phyloP scores from a whole-genome alignment of 2,113 vertebrate species.

The Aegypius monachus region DNA sequence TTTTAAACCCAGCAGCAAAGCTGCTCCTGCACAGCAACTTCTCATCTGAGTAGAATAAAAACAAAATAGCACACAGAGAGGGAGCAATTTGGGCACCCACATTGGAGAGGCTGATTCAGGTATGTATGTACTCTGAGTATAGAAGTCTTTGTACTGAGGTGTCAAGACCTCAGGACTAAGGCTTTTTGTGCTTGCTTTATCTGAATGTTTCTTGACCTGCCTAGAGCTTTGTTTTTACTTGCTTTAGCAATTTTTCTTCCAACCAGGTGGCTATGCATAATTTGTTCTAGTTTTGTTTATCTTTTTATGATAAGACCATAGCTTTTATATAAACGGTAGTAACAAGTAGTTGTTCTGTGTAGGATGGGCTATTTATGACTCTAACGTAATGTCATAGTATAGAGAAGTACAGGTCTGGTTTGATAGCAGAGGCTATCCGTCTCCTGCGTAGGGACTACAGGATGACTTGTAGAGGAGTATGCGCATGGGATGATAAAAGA shows the following conservation, averaged over 20 bases:
- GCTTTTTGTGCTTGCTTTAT: neutral
- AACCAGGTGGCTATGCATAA: neutral
- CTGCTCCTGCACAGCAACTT: neutral
- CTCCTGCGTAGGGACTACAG: neutral
- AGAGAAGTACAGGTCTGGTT: neutral
- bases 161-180: neutral
- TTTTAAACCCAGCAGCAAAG: neutral
- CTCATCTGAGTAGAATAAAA: neutral
- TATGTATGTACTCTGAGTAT: neutral
- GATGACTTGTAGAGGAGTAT: neutral
- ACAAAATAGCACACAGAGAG: neutral
- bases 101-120: neutral
- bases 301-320: neutral
- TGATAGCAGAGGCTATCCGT: neutral
- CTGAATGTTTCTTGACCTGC: neutral
- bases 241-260: neutral
- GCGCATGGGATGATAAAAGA: neutral
- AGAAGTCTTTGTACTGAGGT: neutral
- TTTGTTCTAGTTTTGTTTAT: neutral
- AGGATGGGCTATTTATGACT: neutral
- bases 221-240: neutral
- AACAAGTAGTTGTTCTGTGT: neutral
- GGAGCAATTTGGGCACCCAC: neutral
- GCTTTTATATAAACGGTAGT: neutral
- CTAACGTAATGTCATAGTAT: accelerated